These are phyloP conservation scores for Potorous gilbertii DNA, from an alignment of 2,797 vertebrate species.

Conservation along the genomic window DNA sequence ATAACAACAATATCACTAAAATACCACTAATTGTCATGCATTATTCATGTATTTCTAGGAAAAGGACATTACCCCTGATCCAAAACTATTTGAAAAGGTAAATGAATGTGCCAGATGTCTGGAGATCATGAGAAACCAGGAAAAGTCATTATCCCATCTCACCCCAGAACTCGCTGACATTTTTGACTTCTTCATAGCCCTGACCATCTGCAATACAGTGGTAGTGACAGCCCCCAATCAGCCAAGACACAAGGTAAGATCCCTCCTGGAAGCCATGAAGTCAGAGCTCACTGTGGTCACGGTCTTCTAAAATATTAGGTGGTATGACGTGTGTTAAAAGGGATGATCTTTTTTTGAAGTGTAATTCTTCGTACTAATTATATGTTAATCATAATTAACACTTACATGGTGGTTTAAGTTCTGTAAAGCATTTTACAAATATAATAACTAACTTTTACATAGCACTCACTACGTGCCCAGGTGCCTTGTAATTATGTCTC, in stretches of 20 bases:
- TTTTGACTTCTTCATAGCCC: slow-evolving; percentile 96
- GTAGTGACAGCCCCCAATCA: slow-evolving; percentile 96
- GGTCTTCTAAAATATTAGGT: neutral
- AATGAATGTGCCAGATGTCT: slow-evolving; percentile 92
- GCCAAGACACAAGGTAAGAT: slow-evolving; percentile 93
- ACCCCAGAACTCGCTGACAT: slow-evolving; percentile 92
- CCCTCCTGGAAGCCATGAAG: neutral
- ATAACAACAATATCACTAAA: neutral
- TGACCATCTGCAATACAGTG: slow-evolving; percentile 98
- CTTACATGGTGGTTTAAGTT: neutral
- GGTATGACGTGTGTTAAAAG: rapidly evolving
- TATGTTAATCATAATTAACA: too few relatives aligned
- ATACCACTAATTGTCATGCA: neutral
- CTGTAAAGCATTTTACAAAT: neutral
- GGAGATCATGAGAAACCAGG: slow-evolving; percentile 89
- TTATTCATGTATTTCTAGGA: slow-evolving; percentile 86
- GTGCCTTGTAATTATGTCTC: neutral
- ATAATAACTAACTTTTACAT: neutral
- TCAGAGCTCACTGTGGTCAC: rapidly evolving
- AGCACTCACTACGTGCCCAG: neutral
- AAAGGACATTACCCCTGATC: slow-evolving; percentile 96
- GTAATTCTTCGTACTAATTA: too few relatives aligned
- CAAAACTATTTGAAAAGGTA: slow-evolving; percentile 94
- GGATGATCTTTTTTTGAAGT: neutral
- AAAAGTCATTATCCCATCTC: slow-evolving; percentile 89